A percentile compares a stretch with the other conserved stretches of the same genome.
Evolutionary conservation across 1,140 invertebrate genomes (phyloP).

Genomic region (Yoshiicerus persimilis): DNA sequence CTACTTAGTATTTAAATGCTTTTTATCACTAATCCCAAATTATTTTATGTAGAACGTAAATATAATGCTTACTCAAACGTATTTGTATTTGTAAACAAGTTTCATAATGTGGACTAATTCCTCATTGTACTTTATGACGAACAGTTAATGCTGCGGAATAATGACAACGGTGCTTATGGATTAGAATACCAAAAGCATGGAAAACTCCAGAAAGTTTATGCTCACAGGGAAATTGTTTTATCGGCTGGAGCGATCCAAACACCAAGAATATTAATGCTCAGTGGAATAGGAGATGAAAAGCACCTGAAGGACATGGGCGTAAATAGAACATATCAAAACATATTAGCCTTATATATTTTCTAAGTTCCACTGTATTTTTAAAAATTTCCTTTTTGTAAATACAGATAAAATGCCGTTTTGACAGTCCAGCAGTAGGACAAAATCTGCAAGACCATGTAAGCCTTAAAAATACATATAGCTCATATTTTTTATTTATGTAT

Average conservation of each 20-base stretch:
- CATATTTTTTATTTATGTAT: neutral
- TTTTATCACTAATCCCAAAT: neutral
- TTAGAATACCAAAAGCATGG: conserved; percentile 21
- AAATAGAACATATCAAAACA: neutral
- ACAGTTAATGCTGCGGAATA: conserved; percentile 36
- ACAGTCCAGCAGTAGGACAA: conserved; percentile 49
- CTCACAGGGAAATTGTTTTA: conserved; percentile 7
- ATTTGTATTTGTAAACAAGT: no score
- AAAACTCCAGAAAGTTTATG: neutral
- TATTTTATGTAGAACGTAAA: no score
- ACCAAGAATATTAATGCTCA: conserved; percentile 25
- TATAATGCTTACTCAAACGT: no score
- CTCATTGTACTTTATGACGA: no score
- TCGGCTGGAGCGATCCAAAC: neutral
- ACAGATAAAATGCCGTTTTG: neutral
- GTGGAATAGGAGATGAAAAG: conserved; percentile 28
- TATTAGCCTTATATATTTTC: neutral
- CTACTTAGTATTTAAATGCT: neutral
- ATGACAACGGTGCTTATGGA: conserved; percentile 4
- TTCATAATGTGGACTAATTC: no score
- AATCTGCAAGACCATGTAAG: conserved; percentile 32
- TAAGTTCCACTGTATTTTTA: neutral
- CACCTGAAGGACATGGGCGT: conserved; percentile 43
- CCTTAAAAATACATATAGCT: neutral
- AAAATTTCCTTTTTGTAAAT: neutral